A percentile compares a stretch with the other conserved stretches of the same genome.
Evolutionary conservation across 53 echinoderm and acorn worm genomes (phyloP).

Genomic region (Henricia sp.): DNA sequence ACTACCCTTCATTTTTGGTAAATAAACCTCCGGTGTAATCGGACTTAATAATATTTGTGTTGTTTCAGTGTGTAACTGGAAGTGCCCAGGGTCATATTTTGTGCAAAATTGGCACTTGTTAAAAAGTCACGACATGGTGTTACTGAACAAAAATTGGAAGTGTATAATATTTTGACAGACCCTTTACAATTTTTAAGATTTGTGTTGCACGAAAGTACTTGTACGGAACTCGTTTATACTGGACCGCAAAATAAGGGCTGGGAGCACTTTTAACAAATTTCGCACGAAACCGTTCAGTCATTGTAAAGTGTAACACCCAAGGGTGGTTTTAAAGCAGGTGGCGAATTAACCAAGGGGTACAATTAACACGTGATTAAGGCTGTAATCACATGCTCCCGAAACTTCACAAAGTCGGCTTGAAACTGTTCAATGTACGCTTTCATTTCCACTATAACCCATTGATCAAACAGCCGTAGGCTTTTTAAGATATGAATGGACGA

Average conservation of each 20-base stretch:
- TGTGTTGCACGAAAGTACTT: no score
- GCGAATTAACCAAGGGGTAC: slow-evolving; percentile 31
- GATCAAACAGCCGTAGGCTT: slow-evolving; percentile 49
- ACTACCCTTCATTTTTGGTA: slow-evolving; percentile 40
- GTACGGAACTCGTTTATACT: no score
- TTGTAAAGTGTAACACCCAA: no score
- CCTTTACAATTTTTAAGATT: no score
- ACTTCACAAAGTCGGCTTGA: slow-evolving; percentile 45
- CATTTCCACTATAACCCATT: neutral
- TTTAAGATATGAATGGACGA: slow-evolving; percentile 3
- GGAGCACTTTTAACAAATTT: no score
- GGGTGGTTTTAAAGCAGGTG: slow-evolving; percentile 51
- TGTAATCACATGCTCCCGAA: slow-evolving; percentile 26
- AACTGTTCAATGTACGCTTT: slow-evolving; percentile 52
- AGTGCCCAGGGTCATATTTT: no score
- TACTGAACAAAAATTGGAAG: neutral
- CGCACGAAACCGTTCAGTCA: no score
- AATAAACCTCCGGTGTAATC: slow-evolving; percentile 11
- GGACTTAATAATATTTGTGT: neutral
- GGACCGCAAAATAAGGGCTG: no score
- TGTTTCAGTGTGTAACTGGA: no score
- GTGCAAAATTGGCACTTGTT: no score
- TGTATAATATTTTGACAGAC: neutral
- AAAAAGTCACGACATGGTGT: neutral
- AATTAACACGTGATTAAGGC: slow-evolving; percentile 54